A percentile compares a stretch with the other conserved stretches of the same genome.
Conservation (phyloP, 1,140 invertebrate genomes). For the Ostrea edulis region DNA sequence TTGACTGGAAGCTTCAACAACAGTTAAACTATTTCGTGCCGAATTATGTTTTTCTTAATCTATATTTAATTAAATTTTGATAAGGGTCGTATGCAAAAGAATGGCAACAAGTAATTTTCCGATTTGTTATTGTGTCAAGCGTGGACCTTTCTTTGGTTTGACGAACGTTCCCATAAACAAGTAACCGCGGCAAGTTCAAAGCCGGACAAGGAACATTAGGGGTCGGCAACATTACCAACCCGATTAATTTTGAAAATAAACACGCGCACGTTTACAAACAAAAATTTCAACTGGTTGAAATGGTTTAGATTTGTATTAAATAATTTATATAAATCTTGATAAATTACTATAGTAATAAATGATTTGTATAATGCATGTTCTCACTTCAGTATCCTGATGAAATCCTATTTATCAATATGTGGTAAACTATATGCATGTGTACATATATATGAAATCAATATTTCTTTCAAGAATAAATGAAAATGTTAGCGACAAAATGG, state of each 20-base stretch:
- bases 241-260: background rate
- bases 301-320: too few species aligned
- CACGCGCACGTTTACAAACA: background rate
- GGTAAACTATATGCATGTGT: too few species aligned
- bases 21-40: constrained; percentile 32
- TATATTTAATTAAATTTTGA: constrained; percentile 53
- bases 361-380: too few species aligned
- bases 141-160: background rate
- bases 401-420: too few species aligned
- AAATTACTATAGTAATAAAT: too few species aligned
- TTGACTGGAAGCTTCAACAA: background rate
- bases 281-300: too few species aligned
- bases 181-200: background rate
- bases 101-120: background rate
- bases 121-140: background rate
- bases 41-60: constrained; percentile 40
- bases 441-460: too few species aligned
- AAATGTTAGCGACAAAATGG: too few species aligned
- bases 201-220: background rate
- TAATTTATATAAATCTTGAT: too few species aligned
- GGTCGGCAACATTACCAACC: background rate
- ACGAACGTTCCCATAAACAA: background rate
- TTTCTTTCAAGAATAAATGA: too few species aligned
- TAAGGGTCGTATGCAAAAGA: background rate
- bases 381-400: too few species aligned